Base-by-base conservation (phyloP, 2,797 vertebrate species). In the Carapus acus region DNA sequence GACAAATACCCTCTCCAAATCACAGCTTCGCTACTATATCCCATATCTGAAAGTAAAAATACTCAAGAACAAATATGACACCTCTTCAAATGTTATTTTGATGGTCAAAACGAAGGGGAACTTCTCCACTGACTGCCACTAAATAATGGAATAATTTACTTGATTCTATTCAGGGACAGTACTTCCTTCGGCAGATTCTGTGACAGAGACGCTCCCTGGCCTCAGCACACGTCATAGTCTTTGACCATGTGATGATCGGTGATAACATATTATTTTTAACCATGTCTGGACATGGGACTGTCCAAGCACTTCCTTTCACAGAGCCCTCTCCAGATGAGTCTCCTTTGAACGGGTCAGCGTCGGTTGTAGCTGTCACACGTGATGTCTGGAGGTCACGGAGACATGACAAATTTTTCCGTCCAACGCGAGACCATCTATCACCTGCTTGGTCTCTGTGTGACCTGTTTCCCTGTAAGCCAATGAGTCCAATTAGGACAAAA, bases 401-500 rank as follows among this genome's bases (percentile, higher is more conserved):
- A 50, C 16, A 46, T 74, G 72, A 29, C 29, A 59, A 73, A 82
- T 75, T 47, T 83, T 57, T 62, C 43, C 36, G 62, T 11, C 11
- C 13, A 20, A 19, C 53, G 75, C 68, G 52, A 82, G 76, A 58
- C 16, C 15, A 19, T 48, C 53, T 7, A 16, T 45, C 15, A 11
- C 8, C 12, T 14, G 11, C 17, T 43, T 20, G 6, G 20, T 42
- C 40, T 42, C 14, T 43, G 6, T 15, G 19, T 37, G 33, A n/a
- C 13, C 42, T 44, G n/a, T n/a, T n/a, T n/a, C n/a, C n/a, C n/a
- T n/a, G n/a, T n/a, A n/a, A n/a, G n/a, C n/a, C n/a, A n/a, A n/a
- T n/a, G n/a, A n/a, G n/a, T n/a, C n/a, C n/a, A n/a, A n/a, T n/a
- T n/a, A n/a, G n/a, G n/a, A n/a, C n/a, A n/a, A n/a, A n/a, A n/a